Conservation (phyloP, 2,888 invertebrate genomes). For the Tetranychus piercei region DNA sequence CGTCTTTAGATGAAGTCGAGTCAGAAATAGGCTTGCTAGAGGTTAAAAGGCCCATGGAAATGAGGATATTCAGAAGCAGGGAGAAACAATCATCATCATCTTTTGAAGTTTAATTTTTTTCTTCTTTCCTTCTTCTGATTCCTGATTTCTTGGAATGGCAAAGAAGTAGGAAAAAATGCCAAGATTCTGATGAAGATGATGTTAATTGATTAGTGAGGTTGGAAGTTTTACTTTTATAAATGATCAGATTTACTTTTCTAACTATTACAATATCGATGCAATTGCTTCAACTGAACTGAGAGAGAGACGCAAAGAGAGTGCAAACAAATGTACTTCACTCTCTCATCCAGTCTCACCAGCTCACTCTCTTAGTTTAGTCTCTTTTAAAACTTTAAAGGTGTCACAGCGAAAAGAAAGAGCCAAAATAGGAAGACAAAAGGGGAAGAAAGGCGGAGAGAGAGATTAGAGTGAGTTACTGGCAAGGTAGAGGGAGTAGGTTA, state of each 20-base stretch:
- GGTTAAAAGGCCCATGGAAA: neutral
- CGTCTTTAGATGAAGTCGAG: neutral
- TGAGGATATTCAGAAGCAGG: neutral
- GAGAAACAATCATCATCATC: neutral
- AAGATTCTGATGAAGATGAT: no score
- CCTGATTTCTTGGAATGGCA: no score
- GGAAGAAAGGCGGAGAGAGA: neutral
- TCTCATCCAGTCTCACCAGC: neutral
- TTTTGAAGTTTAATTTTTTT: neutral
- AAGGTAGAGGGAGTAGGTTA: neutral
- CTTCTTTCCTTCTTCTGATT: neutral
- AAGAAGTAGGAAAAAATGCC: no score
- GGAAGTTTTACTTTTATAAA: neutral
- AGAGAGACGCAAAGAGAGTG: neutral
- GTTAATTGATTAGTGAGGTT: neutral
- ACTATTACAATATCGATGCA: neutral
- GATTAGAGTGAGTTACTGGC: neutral
- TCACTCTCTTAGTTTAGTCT: conserved; percentile 3
- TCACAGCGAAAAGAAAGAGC: neutral
- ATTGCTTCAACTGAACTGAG: neutral
- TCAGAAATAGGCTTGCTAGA: neutral
- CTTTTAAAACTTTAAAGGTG: neutral
- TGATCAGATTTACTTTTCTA: neutral
- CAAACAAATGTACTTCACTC: neutral
- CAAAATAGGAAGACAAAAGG: neutral